Base-by-base conservation (phyloP, 2,797 vertebrate species). In the Heliangelus exortis region DNA sequence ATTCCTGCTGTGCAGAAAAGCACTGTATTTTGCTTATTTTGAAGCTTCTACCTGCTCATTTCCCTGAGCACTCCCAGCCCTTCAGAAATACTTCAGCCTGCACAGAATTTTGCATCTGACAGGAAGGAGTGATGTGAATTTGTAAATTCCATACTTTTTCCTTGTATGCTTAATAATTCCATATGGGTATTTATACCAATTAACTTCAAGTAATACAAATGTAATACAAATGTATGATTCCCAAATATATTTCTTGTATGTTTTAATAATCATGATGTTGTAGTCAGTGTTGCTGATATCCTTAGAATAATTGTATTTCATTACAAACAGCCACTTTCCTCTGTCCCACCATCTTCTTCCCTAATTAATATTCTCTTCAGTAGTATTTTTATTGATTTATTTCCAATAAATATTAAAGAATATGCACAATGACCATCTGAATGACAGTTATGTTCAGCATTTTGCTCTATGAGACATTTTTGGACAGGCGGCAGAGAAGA, bases 1-100 rank as follows among this genome's bases (percentile, higher is more conserved):
- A 87, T 95, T 86, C 84, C 54, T 72, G 57, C 87, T 89, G 33
- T 82, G 81, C 6, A 3, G 41, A 89, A 90, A 84, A 95, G 6
- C 33, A 86, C 63, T 50, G 50, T 15, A 36, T 94, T 95, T 95
- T 79, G 2, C 76, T 91, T 89, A 45, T 93, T 93, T 86, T 73
- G 69, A 90, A 91, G 73, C 28, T 69, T 85, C 58, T 88, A 88
- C 69, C 55, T 92, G 50, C 34, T 91, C 22, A n/a, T 93, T 91
- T 94, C 29, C 47, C 17, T 58, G 51, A 83, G 7, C 15, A 10
- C 26, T 85, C 89, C 15, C 66, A 94, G 36, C 23, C 74, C 47
- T 81, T 86, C 2, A 6, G 66, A 92, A 94, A 78, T 91, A 43
- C 18, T 90, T 89, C 57, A 74, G 10, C 15, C 57, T 79, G 22